A percentile compares a stretch with the other conserved stretches of the same genome.
These are phyloP conservation scores for Ditylenchus dipsaci DNA, from an alignment of 1,140 invertebrate genomes.

Conservation along the genomic window DNA sequence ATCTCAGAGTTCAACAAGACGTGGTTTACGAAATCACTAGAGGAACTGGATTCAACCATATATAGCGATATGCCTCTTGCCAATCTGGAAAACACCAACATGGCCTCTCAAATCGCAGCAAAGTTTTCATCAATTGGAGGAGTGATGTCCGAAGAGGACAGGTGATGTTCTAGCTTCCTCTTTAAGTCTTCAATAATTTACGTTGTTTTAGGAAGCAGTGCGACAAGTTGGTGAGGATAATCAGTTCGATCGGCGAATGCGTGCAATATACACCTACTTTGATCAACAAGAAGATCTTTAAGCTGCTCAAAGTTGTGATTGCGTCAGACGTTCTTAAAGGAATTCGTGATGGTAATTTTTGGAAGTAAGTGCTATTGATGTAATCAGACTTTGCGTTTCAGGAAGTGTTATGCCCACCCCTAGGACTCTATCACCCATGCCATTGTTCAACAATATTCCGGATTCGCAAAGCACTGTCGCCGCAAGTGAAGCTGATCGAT, in stretches of 20 bases:
- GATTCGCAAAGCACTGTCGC: background rate
- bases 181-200: background rate
- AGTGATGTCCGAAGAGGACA: background rate
- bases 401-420: background rate
- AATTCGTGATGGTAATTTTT: background rate
- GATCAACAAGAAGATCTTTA: slow-evolving; percentile 34
- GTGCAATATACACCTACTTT: slow-evolving; percentile 34
- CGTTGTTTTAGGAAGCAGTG: slow-evolving; percentile 15
- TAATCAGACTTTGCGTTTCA: background rate
- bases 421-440: background rate
- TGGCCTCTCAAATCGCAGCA: background rate
- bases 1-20: slow-evolving; percentile 10
- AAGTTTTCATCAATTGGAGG: background rate
- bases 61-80: slow-evolving; percentile 6
- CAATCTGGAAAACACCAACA: background rate
- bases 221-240: slow-evolving; percentile 32
- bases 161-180: background rate
- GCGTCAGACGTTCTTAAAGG: slow-evolving; percentile 32
- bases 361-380: background rate
- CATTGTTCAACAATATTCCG: background rate
- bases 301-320: slow-evolving; percentile 34
- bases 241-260: slow-evolving; percentile 33
- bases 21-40: slow-evolving; percentile 13
- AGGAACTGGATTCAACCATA: slow-evolving; percentile 3
- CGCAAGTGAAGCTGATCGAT: background rate